phyloP scores from a whole-genome alignment of 2,888 invertebrate species.

The Netelia melanura region DNA sequence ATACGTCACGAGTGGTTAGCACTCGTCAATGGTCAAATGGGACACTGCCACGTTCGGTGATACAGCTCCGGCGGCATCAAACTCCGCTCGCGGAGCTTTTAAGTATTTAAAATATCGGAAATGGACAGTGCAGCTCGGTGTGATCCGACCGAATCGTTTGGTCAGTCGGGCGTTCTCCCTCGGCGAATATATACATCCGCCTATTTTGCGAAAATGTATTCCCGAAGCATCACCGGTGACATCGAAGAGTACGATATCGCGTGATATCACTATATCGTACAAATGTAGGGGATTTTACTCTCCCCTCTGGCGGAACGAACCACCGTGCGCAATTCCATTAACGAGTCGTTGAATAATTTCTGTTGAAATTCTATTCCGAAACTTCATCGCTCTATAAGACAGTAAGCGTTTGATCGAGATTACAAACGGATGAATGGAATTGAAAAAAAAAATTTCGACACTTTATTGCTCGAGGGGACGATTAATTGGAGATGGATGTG shows the following conservation, averaged over 20 bases:
- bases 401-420: slow-evolving; percentile 1
- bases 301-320: not conserved
- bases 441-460: slow-evolving; percentile 21
- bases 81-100: slow-evolving; percentile 15
- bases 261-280: not conserved
- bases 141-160: slow-evolving; percentile 32
- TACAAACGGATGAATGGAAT: slow-evolving; percentile 10
- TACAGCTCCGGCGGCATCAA: not conserved
- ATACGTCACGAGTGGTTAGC: not conserved
- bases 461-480: slow-evolving; percentile 7
- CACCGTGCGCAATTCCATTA: slow-evolving; percentile 34
- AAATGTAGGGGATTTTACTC: not conserved
- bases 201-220: slow-evolving; percentile 19
- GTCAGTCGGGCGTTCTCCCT: slow-evolving; percentile 24
- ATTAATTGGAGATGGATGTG: not conserved
- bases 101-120: slow-evolving; percentile 53
- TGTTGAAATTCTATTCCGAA: not conserved
- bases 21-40: not conserved
- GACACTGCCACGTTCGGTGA: not conserved
- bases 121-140: slow-evolving; percentile 21
- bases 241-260: not conserved
- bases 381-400: slow-evolving; percentile 20
- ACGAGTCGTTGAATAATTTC: slow-evolving; percentile 39
- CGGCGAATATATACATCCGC: not conserved
- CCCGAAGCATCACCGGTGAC: slow-evolving; percentile 9